Percentiles rank a stretch among this genome's conserved stretches.
Evolutionary conservation across 2,888 invertebrate species (phyloP).

Genomic region (Cyclophora albipunctata): DNA sequence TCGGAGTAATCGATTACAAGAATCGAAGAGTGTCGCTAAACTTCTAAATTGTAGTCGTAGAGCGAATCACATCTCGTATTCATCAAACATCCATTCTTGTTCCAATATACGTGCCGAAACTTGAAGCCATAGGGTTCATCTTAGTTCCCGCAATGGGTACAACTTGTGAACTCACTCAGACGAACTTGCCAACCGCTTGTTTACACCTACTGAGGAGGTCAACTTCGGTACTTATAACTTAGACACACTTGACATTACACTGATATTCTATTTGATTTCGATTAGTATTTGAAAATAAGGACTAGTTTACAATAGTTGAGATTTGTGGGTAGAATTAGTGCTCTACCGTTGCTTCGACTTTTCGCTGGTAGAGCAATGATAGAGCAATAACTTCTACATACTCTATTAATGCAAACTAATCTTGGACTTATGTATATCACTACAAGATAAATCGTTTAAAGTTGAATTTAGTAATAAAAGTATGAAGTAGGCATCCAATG

Average conservation of each 20-base stretch:
- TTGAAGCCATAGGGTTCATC: constrained; percentile 56
- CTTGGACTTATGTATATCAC: too few relatives aligned
- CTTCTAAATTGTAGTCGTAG: constrained; percentile 31
- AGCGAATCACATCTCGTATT: constrained; percentile 48
- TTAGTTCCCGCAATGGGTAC: constrained; percentile 49
- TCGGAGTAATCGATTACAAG: constrained; percentile 15
- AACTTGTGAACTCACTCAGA: constrained; percentile 43
- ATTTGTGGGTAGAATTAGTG: too few relatives aligned
- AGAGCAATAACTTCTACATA: too few relatives aligned
- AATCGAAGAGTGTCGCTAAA: constrained; percentile 14
- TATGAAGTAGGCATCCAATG: too few relatives aligned
- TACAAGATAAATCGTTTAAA: too few relatives aligned
- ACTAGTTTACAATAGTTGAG: too few relatives aligned
- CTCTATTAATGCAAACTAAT: too few relatives aligned
- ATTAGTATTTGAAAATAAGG: too few relatives aligned
- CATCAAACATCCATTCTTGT: constrained; percentile 61
- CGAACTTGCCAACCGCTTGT: constrained; percentile 55
- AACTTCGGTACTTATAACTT: constrained; percentile 16
- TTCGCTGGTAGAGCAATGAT: too few relatives aligned
- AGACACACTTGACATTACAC: not conserved
- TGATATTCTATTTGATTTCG: too few relatives aligned
- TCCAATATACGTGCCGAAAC: constrained; percentile 56
- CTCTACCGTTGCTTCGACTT: too few relatives aligned
- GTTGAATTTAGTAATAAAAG: too few relatives aligned
- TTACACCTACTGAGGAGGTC: constrained; percentile 43